Evolutionary conservation across 2,113 vertebrate genomes (phyloP), one percentile per base, ranked within the genome.

Genomic region (Halichoeres trimaculatus): DNA sequence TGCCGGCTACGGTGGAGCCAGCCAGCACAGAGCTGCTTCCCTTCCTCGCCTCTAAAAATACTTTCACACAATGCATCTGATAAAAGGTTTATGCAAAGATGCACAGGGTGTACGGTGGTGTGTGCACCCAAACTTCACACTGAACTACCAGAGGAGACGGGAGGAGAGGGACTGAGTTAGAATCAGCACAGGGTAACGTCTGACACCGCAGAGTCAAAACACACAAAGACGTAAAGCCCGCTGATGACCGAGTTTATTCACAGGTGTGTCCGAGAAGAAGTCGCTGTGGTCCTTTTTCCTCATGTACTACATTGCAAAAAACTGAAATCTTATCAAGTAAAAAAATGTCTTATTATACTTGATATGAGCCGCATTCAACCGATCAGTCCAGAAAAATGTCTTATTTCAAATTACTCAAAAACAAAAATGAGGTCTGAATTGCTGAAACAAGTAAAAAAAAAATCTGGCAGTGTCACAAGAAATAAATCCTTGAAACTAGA

Each of bases 71-170:
- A 88, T 81, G 69, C 84, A 85, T 77, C 81, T 78, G 78, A 90
- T 90, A 90, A 86, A 78, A 81, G 86, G 74, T 90, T 90, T 88
- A 90, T 89, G 83, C 87, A 84, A 85, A 60, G 68, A 87, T 78
- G 87, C 81, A 69, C 55, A 45, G 47, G 59, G 62, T 40, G 43
- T 34, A 57, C 73, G 78, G 81, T 76, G 72, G 80, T 68, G 58
- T 38, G 55, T 65, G 74, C 81, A 56, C 60, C 65, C 75, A 63
- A 72, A 53, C 70, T 36, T 69, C 82, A 41, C 41, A 23, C 58
- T 38, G 36, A 22, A 22, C 40, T 52, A 56, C 66, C 19, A 65
- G 23, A 26, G 5, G 19, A 43, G 17, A 10, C 3, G 17, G 10
- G 48, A 16, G 17, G 13, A 2, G 2, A 20, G 30, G 1, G 55